A percentile compares a stretch with the other conserved stretches of the same genome.
Evolutionary conservation across 2,113 vertebrate species (phyloP).

Genomic region (Theropithecus gelada): DNA sequence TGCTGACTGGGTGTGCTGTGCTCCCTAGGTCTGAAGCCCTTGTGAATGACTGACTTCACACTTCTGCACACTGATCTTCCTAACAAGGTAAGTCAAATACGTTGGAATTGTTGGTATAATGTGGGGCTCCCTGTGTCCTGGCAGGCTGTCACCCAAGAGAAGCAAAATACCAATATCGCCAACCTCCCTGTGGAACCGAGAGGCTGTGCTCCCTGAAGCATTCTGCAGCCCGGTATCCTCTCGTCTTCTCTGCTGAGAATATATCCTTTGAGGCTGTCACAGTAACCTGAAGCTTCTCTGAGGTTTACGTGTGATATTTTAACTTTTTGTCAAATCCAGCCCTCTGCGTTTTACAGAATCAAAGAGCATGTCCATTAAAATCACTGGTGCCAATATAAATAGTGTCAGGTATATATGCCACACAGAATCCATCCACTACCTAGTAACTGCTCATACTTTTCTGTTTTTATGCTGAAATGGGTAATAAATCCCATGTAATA

Average conservation of each 20-base stretch:
- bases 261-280: background rate
- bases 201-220: background rate
- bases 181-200: background rate
- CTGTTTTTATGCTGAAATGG: background rate
- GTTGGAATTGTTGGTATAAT: background rate
- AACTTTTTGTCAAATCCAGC: background rate
- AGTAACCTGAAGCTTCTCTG: background rate
- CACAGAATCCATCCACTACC: background rate
- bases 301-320: background rate
- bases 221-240: background rate
- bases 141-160: background rate
- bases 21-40: background rate
- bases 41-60: background rate
- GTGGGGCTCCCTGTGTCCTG: background rate
- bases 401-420: background rate
- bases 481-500: background rate
- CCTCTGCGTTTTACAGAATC: background rate
- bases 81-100: accelerated
- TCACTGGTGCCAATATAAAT: background rate
- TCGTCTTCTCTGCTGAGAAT: background rate
- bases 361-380: background rate
- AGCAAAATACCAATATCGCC: background rate
- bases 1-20: background rate
- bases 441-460: background rate
- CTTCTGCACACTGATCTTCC: background rate